Evolutionary conservation across 1,140 invertebrate species (phyloP).

Genomic region (Ruditapes philippinarum): DNA sequence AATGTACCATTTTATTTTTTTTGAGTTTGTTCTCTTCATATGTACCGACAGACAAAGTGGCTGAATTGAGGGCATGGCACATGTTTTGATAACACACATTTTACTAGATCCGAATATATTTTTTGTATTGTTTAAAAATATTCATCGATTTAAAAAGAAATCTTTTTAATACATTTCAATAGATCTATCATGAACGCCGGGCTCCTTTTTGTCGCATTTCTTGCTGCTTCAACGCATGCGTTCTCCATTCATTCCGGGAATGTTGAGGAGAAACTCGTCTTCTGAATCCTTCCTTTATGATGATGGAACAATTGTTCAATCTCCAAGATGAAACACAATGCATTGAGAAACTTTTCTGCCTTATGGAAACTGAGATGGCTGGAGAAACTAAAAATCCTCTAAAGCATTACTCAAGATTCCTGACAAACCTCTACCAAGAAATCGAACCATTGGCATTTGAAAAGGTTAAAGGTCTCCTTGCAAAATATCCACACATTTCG

Average conservation of each 20-base stretch:
- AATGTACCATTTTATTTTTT: too few species aligned
- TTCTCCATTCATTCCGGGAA: background rate
- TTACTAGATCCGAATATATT: too few species aligned
- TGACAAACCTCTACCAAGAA: background rate
- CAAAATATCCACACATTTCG: background rate
- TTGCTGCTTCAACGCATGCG: background rate
- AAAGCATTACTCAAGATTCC: background rate
- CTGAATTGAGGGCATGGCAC: too few species aligned
- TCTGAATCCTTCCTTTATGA: background rate
- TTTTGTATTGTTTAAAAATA: too few species aligned
- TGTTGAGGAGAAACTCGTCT: background rate
- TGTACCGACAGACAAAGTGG: too few species aligned
- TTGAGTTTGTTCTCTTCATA: too few species aligned
- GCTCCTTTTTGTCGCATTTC: background rate
- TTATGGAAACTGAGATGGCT: background rate
- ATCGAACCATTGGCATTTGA: background rate
- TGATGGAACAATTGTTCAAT: background rate
- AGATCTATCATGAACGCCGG: background rate
- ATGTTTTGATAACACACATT: too few species aligned
- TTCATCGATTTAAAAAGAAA: too few species aligned
- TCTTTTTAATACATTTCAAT: too few species aligned
- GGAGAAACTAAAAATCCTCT: background rate
- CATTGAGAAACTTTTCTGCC: background rate
- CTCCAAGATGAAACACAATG: background rate
- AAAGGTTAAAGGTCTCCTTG: background rate